phyloP scores from a whole-genome alignment of 2,113 vertebrate genomes.

The Pseudorasbora parva region DNA sequence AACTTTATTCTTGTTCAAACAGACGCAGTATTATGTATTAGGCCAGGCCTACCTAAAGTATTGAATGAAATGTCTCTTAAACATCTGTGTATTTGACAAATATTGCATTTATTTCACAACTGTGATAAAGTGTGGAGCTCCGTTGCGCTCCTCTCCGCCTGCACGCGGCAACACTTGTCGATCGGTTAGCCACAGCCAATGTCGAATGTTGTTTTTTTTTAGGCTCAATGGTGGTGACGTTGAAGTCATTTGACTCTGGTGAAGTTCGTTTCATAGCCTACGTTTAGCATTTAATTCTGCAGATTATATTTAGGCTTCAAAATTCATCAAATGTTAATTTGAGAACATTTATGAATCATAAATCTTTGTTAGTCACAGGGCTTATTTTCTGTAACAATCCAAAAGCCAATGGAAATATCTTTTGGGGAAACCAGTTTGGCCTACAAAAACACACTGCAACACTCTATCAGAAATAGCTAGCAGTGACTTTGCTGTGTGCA shows the following conservation, averaged over 20 bases:
- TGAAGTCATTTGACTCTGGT: background rate
- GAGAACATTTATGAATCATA: background rate
- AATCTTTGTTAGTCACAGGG: background rate
- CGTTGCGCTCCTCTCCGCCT: too few species aligned
- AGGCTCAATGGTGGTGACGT: too few species aligned
- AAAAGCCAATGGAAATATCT: background rate
- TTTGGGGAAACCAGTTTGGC: background rate
- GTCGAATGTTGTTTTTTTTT: too few species aligned
- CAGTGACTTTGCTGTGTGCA: background rate
- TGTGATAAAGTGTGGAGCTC: too few species aligned
- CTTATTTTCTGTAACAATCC: background rate
- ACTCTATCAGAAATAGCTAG: background rate
- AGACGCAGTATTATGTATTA: too few species aligned
- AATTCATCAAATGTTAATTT: background rate
- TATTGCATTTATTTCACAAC: too few species aligned
- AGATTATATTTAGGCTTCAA: background rate
- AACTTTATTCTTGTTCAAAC: too few species aligned
- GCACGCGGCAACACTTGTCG: too few species aligned
- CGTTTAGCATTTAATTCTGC: background rate
- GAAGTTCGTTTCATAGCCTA: background rate
- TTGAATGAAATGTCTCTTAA: too few species aligned
- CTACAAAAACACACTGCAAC: background rate
- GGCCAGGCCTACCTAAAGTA: too few species aligned
- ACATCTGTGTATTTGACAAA: too few species aligned
- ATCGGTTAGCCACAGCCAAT: too few species aligned